Conservation (phyloP, 1,140 invertebrate species). For the Metopolophium dirhodum region DNA sequence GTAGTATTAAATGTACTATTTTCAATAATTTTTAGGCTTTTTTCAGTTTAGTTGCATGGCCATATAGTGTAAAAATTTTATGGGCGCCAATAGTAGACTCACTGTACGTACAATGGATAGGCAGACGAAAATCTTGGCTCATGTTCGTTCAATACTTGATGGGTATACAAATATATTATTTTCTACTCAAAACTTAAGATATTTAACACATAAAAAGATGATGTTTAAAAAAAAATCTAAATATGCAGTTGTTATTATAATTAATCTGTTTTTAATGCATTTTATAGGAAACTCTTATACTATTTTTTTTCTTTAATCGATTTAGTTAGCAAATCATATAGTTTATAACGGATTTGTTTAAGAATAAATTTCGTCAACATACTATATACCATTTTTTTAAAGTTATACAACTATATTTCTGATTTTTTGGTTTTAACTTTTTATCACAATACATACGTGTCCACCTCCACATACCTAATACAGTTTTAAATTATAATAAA, state of each 20-base stretch:
- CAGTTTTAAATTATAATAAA: background rate
- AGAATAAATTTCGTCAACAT: background rate
- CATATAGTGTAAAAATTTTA: slow-evolving; percentile 94
- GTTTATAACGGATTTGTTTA: background rate
- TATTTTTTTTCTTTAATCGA: background rate
- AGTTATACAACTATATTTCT: background rate
- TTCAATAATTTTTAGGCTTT: slow-evolving; percentile 76
- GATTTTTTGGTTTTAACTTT: background rate
- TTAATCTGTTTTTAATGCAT: background rate
- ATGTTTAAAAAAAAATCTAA: background rate
- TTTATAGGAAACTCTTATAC: background rate
- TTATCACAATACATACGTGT: background rate
- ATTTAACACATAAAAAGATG: background rate
- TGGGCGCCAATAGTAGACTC: slow-evolving; percentile 99
- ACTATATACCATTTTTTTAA: background rate
- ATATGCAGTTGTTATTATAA: background rate
- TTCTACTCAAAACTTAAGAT: background rate
- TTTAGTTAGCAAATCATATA: background rate
- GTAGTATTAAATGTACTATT: background rate
- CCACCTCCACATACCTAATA: no score
- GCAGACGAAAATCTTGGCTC: slow-evolving; percentile 96
- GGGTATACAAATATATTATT: slow-evolving; percentile 64
- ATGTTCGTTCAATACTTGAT: slow-evolving; percentile 89
- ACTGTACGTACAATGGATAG: slow-evolving; percentile 81
- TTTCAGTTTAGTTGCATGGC: slow-evolving; percentile 98